phyloP scores from a whole-genome alignment of 2,888 invertebrate species.

The Drosophila greeni region DNA sequence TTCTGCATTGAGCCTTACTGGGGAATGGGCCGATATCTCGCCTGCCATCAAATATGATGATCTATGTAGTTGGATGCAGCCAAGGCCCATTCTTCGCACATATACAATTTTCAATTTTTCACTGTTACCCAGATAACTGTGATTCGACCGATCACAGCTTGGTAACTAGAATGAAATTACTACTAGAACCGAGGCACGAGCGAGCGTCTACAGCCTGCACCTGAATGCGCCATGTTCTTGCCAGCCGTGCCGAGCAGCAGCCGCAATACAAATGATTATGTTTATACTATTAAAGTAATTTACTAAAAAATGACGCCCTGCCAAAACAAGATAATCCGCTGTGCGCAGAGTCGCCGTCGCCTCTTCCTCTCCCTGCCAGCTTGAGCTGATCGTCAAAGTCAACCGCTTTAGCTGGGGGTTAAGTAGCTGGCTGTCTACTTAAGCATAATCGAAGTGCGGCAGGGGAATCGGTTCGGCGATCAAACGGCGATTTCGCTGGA shows the following conservation, averaged over 20 bases:
- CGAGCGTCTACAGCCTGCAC: constrained; percentile 17
- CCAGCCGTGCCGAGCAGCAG: constrained; percentile 52
- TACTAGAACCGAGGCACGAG: constrained; percentile 54
- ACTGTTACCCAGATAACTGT: constrained; percentile 72
- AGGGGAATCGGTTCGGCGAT: constrained; percentile 37
- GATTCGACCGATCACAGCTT: constrained; percentile 57
- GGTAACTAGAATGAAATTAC: constrained; percentile 69
- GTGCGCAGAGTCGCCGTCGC: constrained; percentile 4
- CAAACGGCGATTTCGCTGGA: constrained; percentile 25
- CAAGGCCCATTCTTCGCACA: constrained; percentile 28
- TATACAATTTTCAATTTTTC: constrained; percentile 71
- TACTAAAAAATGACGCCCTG: constrained; percentile 71
- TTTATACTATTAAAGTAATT: constrained; percentile 78
- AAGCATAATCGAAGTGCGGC: constrained; percentile 72
- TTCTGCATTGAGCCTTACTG: background rate
- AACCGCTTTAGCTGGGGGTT: constrained; percentile 75
- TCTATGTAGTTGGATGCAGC: background rate
- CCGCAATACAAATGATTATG: constrained; percentile 75
- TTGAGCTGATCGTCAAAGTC: constrained; percentile 54
- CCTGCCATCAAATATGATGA: constrained; percentile 1
- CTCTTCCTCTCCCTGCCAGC: constrained; percentile 19
- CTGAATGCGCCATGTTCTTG: constrained; percentile 51
- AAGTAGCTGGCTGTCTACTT: constrained; percentile 75
- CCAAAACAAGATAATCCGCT: constrained; percentile 63
- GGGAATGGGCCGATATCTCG: background rate